These are phyloP conservation scores for Pseudopleuronectes americanus DNA, from an alignment of 2,797 vertebrate species.

Conservation along the genomic window DNA sequence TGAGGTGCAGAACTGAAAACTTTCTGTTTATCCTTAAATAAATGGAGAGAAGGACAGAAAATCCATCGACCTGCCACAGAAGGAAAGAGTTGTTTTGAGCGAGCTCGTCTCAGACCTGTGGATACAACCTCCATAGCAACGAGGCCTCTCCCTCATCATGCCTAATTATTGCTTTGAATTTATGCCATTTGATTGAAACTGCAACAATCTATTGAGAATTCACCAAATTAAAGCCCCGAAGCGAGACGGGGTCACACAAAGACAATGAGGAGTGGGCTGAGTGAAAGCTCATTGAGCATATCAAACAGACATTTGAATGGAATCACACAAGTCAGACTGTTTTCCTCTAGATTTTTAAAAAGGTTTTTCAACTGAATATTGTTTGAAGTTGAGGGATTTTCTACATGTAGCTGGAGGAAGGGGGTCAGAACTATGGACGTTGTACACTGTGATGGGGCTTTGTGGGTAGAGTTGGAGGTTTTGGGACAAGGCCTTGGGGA, in stretches of 20 bases:
- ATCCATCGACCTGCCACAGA: conserved; percentile 22
- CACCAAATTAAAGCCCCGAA: conserved; percentile 51
- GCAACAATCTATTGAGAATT: conserved; percentile 59
- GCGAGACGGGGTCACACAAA: conserved; percentile 25
- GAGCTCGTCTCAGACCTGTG: conserved; percentile 32
- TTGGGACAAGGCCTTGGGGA: conserved; percentile 24
- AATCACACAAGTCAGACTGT: conserved; percentile 25
- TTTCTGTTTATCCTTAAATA: conserved; percentile 1
- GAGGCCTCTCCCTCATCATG: conserved; percentile 37
- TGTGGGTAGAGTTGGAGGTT: background rate
- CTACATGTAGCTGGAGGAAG: background rate
- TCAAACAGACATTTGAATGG: conserved; percentile 65
- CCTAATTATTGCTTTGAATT: conserved; percentile 77
- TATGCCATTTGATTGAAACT: conserved; percentile 69
- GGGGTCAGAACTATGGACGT: conserved; percentile 23
- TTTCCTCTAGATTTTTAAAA: conserved; percentile 10
- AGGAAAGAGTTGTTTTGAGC: conserved; percentile 36
- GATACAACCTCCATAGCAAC: conserved; percentile 64
- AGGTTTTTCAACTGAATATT: conserved; percentile 13
- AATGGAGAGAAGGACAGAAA: conserved; percentile 15
- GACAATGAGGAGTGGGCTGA: conserved; percentile 47
- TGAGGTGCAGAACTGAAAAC: conserved; percentile 2
- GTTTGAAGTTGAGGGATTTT: conserved; percentile 18
- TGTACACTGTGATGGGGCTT: conserved; percentile 13
- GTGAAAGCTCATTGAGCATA: conserved; percentile 61